Evolutionary conservation across 2,797 vertebrate genomes (phyloP).

Genomic region (Rhabdomys pumilio): DNA sequence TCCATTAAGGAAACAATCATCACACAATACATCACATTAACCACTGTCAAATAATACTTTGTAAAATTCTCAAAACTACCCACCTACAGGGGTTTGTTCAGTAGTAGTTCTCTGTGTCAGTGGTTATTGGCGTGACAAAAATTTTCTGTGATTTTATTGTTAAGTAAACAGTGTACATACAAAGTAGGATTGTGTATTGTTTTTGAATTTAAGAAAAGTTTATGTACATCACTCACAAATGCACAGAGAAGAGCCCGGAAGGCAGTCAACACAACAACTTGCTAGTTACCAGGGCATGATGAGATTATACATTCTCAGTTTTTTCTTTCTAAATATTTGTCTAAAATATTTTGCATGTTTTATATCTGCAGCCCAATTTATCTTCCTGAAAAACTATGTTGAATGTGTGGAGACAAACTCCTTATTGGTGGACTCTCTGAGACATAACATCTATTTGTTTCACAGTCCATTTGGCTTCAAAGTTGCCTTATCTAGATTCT

Average conservation of each 20-base stretch:
- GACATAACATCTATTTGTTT: background rate
- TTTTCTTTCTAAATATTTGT: slow-evolving; percentile 53
- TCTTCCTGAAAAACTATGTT: background rate
- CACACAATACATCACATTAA: background rate
- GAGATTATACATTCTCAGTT: slow-evolving; percentile 16
- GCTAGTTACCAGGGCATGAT: background rate
- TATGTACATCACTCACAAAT: background rate
- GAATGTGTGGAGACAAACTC: background rate
- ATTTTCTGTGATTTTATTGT: slow-evolving; percentile 1
- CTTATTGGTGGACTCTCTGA: too few species aligned
- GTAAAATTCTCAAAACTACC: background rate
- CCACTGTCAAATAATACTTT: slow-evolving; percentile 26
- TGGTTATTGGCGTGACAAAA: slow-evolving; percentile 32
- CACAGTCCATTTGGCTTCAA: background rate
- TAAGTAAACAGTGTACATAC: background rate
- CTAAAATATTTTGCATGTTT: slow-evolving; percentile 36
- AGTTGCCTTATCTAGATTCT: slow-evolving; percentile 59
- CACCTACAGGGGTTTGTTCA: background rate
- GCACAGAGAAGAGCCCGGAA: background rate
- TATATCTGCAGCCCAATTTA: slow-evolving; percentile 28
- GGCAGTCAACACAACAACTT: background rate
- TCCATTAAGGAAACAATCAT: slow-evolving; percentile 31
- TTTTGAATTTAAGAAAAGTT: slow-evolving; percentile 53
- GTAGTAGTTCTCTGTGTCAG: background rate
- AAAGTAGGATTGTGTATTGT: slow-evolving; percentile 3